Percentiles rank a stretch among this genome's conserved stretches.
Evolutionary conservation across 53 echinoderm and acorn worm genomes (phyloP).

Genomic region (Echinarachnius parma): DNA sequence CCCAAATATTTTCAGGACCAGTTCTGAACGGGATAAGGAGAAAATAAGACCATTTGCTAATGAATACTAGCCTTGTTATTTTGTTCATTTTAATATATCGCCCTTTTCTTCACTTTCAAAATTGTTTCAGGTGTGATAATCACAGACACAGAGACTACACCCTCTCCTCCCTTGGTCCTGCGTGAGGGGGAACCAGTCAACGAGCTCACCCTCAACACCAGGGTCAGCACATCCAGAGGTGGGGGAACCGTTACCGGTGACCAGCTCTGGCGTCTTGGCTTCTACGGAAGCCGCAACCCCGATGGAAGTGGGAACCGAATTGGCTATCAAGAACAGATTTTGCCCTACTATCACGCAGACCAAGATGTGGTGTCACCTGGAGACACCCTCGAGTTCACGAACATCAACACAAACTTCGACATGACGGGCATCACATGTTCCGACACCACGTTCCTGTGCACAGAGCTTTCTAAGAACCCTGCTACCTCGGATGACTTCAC

Average conservation of each 20-base stretch:
- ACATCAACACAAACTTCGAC: slow-evolving; percentile 68
- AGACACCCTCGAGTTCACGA: slow-evolving; percentile 59
- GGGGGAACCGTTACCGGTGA: slow-evolving; percentile 74
- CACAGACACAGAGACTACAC: slow-evolving; percentile 22
- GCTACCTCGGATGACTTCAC: slow-evolving; percentile 58
- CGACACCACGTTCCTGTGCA: slow-evolving; percentile 63
- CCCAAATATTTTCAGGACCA: too few species aligned
- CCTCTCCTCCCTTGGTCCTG: slow-evolving; percentile 16
- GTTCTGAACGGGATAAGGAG: too few species aligned
- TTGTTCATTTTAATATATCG: too few species aligned
- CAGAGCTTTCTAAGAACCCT: slow-evolving; percentile 73
- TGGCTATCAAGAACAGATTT: slow-evolving; percentile 64
- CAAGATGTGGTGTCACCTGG: slow-evolving; percentile 53
- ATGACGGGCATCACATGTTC: slow-evolving; percentile 66
- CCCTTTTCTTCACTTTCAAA: background rate
- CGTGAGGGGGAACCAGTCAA: slow-evolving; percentile 44
- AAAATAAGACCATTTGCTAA: too few species aligned
- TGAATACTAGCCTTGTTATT: background rate
- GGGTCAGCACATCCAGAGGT: slow-evolving; percentile 35
- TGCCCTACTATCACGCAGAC: slow-evolving; percentile 59
- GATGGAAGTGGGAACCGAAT: slow-evolving; percentile 73
- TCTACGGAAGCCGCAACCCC: slow-evolving; percentile 70
- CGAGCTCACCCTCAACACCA: slow-evolving; percentile 17
- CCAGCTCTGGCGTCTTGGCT: slow-evolving; percentile 76
- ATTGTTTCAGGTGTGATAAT: slow-evolving; percentile 16